These are phyloP conservation scores for Stegana nigrithorax DNA, from an alignment of 2,888 invertebrate genomes.

Conservation along the genomic window DNA sequence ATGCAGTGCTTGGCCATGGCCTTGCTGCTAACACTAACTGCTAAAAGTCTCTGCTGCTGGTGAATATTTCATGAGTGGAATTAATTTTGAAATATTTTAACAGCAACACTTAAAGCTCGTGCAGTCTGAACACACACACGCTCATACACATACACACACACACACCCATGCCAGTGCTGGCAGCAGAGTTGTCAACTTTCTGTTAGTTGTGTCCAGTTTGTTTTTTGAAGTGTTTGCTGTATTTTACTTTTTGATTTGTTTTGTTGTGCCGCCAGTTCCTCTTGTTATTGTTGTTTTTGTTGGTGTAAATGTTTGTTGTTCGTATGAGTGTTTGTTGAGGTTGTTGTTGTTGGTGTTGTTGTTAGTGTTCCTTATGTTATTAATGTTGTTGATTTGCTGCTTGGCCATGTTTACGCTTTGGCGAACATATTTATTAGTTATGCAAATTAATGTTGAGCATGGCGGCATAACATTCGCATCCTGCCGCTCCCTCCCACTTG, in stretches of 20 bases:
- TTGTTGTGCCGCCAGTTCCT: too few species aligned
- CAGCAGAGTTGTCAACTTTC: background rate
- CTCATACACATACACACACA: too few species aligned
- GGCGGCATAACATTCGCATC: background rate
- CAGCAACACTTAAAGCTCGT: constrained; percentile 39
- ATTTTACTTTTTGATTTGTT: constrained; percentile 51
- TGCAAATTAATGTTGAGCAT: constrained; percentile 55
- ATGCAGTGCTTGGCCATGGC: too few species aligned
- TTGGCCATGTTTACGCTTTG: constrained; percentile 1
- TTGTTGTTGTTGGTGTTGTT: constrained; percentile 21
- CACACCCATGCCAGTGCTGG: too few species aligned
- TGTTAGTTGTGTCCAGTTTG: background rate
- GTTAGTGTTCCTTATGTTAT: background rate
- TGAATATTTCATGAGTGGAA: constrained; percentile 60
- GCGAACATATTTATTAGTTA: constrained; percentile 45
- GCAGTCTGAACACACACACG: too few species aligned
- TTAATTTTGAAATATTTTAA: constrained; percentile 53
- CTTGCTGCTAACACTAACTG: too few species aligned
- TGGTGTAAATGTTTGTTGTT: constrained; percentile 35
- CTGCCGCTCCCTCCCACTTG: too few species aligned
- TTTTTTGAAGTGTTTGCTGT: constrained; percentile 18
- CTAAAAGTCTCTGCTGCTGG: constrained; percentile 34
- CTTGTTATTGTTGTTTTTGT: constrained; percentile 28
- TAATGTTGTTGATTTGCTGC: constrained; percentile 22
- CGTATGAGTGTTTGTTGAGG: too few species aligned